Evolutionary conservation across 2,888 invertebrate genomes (phyloP).

Genomic region (Philonicus albiceps): DNA sequence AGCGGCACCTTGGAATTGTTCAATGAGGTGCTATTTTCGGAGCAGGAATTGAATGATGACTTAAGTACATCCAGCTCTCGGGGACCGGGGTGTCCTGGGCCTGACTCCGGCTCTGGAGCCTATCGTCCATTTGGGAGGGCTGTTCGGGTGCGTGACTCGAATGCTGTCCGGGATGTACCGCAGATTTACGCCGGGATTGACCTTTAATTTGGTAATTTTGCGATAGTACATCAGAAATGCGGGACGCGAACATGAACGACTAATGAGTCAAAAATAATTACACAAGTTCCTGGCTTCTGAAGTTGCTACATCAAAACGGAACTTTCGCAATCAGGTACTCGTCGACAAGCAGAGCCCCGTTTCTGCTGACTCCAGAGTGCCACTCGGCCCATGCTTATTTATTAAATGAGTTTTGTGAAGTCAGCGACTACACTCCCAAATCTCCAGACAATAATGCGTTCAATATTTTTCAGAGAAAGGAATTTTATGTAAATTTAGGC

Average conservation of each 20-base stretch:
- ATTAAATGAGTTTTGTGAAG: background rate
- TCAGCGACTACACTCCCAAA: too few species aligned
- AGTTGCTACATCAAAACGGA: background rate
- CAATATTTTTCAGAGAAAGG: too few species aligned
- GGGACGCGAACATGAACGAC: background rate
- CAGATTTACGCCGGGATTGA: background rate
- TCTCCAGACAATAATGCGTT: too few species aligned
- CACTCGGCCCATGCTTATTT: background rate
- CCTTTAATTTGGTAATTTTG: background rate
- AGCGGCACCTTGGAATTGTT: background rate
- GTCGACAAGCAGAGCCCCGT: background rate
- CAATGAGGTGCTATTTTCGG: background rate
- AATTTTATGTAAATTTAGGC: too few species aligned
- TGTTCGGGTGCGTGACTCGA: background rate
- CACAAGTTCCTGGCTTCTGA: background rate
- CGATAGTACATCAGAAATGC: background rate
- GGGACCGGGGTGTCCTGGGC: background rate
- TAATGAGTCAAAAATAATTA: constrained; percentile 4
- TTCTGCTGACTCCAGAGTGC: background rate
- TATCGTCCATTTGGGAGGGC: background rate
- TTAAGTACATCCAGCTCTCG: background rate
- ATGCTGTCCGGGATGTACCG: background rate
- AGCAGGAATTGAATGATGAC: background rate
- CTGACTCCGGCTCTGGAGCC: background rate
- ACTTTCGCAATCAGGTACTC: background rate